These are phyloP conservation scores for Menidia menidia DNA, from an alignment of 2,797 vertebrate genomes.

Conservation along the genomic window DNA sequence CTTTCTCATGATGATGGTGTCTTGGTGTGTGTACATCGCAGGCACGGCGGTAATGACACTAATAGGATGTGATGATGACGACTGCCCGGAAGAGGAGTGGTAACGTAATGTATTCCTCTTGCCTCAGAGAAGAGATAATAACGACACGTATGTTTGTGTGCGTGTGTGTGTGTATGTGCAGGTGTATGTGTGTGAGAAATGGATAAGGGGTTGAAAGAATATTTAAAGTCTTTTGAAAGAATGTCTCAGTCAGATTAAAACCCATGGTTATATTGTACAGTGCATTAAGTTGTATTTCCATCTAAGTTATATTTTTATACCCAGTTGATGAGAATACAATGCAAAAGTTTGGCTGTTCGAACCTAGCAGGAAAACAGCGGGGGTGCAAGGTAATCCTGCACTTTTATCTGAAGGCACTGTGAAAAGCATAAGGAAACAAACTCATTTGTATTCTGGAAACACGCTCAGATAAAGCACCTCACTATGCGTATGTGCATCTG, in stretches of 20 bases:
- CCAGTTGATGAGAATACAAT: constrained; percentile 12
- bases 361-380: constrained; percentile 35
- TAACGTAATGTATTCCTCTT: constrained; percentile 55
- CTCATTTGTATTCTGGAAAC: constrained; percentile 52
- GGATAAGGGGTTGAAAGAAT: not conserved
- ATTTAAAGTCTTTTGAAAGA: constrained; percentile 3
- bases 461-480: constrained; percentile 32
- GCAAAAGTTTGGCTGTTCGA: constrained; percentile 31
- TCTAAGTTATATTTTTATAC: constrained; percentile 32
- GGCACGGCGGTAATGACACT: constrained; percentile 75
- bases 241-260: constrained; percentile 8
- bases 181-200: not conserved
- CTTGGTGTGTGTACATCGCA: constrained; percentile 79
- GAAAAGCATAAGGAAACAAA: constrained; percentile 50
- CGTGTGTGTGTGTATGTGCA: constrained; percentile 5
- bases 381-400: constrained; percentile 29
- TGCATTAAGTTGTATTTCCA: constrained; percentile 20
- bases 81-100: constrained; percentile 73
- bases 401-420: constrained; percentile 46
- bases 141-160: constrained; percentile 12
- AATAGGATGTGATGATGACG: constrained; percentile 70
- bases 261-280: not conserved
- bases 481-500: constrained; percentile 18
- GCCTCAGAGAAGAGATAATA: constrained; percentile 32
- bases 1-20: constrained; percentile 77